Percentiles rank a stretch among this genome's conserved stretches.
phyloP scores from a whole-genome alignment of 1,140 invertebrate species.

The Zaprionus camerounensis region DNA sequence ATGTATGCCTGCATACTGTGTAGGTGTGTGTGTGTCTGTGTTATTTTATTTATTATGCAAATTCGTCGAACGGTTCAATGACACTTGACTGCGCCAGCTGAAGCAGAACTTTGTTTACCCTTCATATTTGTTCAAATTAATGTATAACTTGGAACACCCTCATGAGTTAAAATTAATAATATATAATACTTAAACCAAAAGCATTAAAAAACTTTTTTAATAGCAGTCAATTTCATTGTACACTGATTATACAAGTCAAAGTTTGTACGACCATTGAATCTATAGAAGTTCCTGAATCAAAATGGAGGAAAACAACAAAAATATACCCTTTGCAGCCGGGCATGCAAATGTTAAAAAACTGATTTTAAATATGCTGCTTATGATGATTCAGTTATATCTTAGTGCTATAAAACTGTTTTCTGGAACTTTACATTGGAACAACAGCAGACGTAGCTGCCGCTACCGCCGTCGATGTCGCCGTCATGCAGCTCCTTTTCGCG shows the following conservation, averaged over 20 bases:
- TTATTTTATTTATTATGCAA: background rate
- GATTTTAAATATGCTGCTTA: no score
- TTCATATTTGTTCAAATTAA: background rate
- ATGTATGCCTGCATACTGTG: background rate
- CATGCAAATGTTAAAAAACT: no score
- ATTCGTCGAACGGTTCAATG: background rate
- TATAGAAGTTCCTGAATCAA: no score
- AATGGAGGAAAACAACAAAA: no score
- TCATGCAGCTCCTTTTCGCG: slow-evolving; percentile 42
- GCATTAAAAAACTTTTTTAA: no score
- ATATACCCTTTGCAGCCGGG: no score
- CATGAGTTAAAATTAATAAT: no score
- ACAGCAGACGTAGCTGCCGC: slow-evolving; percentile 69
- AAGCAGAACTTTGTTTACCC: background rate
- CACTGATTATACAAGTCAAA: no score
- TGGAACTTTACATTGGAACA: slow-evolving; percentile 72
- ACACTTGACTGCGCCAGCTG: slow-evolving; percentile 1
- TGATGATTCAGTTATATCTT: background rate
- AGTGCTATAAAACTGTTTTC: background rate
- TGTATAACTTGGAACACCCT: no score
- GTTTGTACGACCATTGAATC: no score
- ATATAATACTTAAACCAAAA: no score
- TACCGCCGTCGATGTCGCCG: slow-evolving; percentile 34
- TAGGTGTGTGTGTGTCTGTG: background rate
- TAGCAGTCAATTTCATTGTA: no score